Evolutionary conservation across 2,113 vertebrate genomes (phyloP).

Genomic region (Tursiops truncatus): DNA sequence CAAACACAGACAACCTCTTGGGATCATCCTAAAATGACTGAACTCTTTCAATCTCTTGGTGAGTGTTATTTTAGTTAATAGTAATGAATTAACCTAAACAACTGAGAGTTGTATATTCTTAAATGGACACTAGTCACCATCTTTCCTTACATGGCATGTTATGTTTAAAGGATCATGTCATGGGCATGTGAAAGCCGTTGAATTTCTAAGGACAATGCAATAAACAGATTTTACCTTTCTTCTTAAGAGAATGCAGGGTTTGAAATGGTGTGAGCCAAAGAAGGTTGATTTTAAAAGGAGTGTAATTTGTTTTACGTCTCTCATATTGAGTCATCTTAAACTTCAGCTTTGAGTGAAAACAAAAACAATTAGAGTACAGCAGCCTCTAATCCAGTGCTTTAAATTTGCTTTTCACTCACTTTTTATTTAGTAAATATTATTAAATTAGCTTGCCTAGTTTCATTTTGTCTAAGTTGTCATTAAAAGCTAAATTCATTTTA

Average conservation of each 20-base stretch:
- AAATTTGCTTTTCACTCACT: conserved; percentile 9
- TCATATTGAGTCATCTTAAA: neutral
- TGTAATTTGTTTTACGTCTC: neutral
- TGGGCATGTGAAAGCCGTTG: neutral
- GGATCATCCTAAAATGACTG: conserved; percentile 98
- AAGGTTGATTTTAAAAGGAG: neutral
- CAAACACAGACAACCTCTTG: conserved; percentile 96
- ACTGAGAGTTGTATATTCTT: neutral
- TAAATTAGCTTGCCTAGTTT: neutral
- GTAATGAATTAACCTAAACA: neutral
- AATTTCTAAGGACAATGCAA: neutral
- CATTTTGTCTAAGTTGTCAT: neutral
- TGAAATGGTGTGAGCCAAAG: neutral
- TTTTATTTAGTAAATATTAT: neutral
- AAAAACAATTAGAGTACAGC: neutral
- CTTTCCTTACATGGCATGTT: neutral
- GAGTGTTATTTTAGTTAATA: conserved; percentile 73
- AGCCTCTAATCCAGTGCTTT: neutral
- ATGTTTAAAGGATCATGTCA: neutral
- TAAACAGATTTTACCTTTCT: neutral
- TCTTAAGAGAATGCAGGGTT: neutral
- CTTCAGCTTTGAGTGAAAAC: neutral
- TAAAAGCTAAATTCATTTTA: conserved; percentile 10
- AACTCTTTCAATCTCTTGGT: conserved; percentile 97
- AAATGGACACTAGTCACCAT: neutral